A percentile compares a stretch with the other conserved stretches of the same genome.
Conservation (phyloP, 2,888 invertebrate species). For the Tetranychus truncatus region DNA sequence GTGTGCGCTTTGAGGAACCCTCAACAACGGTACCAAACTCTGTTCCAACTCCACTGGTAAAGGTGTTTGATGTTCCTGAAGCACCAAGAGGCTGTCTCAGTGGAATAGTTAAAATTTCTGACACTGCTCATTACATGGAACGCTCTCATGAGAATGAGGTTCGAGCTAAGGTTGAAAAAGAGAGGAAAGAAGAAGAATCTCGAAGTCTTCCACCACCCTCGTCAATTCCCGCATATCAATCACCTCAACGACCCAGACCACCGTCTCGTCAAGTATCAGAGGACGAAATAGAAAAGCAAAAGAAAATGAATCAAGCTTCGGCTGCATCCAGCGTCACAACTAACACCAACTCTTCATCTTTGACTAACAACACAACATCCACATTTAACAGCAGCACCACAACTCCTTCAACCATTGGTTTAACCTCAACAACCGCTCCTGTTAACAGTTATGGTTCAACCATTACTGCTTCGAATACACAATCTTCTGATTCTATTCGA, state of each 20-base stretch:
- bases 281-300: conserved; percentile 68
- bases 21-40: conserved; percentile 20
- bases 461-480: not conserved
- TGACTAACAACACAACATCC: not conserved
- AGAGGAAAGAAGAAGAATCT: conserved; percentile 17
- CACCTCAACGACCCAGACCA: conserved; percentile 25
- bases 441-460: not conserved
- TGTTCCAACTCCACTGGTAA: conserved; percentile 34
- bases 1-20: conserved; percentile 47
- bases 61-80: conserved; percentile 72
- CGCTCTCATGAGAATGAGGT: conserved; percentile 60
- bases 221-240: conserved; percentile 17
- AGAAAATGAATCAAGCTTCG: conserved; percentile 32
- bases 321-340: not conserved
- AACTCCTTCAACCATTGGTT: not conserved
- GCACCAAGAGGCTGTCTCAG: conserved; percentile 59
- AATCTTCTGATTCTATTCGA: not conserved
- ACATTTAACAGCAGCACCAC: not conserved
- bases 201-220: conserved; percentile 26
- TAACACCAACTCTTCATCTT: not conserved
- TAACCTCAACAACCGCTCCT: not conserved
- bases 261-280: conserved; percentile 61
- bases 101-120: conserved; percentile 66
- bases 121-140: conserved; percentile 73
- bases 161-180: conserved; percentile 41